Percentiles rank a stretch among this genome's conserved stretches.
Conservation (phyloP, 1,140 invertebrate genomes). For the Bombus vancouverensis region DNA sequence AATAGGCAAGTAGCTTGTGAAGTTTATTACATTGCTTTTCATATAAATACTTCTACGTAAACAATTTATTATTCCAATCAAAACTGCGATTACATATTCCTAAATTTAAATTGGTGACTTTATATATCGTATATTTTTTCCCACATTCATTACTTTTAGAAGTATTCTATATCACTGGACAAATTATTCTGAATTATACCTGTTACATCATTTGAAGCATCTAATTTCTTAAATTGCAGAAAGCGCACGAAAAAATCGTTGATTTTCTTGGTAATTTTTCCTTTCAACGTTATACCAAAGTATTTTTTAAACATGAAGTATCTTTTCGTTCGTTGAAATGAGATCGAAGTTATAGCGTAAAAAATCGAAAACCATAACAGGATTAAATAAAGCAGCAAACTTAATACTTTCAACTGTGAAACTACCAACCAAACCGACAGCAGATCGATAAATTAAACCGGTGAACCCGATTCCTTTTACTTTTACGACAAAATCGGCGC, state of each 20-base stretch:
- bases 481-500: constrained; percentile 17
- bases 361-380: not conserved
- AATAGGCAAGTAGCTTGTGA: not conserved
- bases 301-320: too few relatives aligned
- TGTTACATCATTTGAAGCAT: too few relatives aligned
- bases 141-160: not conserved
- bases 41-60: not conserved
- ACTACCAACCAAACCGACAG: not conserved
- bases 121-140: not conserved
- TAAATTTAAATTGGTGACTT: not conserved
- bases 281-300: too few relatives aligned
- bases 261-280: too few relatives aligned
- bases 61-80: not conserved
- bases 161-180: too few relatives aligned
- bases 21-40: not conserved
- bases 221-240: too few relatives aligned
- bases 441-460: not conserved
- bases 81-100: too few relatives aligned
- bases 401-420: not conserved
- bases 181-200: too few relatives aligned
- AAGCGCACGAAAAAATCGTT: too few relatives aligned
- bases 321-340: too few relatives aligned
- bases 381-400: not conserved
- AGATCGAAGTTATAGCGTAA: too few relatives aligned
- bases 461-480: constrained; percentile 11